A percentile compares a stretch with the other conserved stretches of the same genome.
Conservation (phyloP, 2,113 vertebrate species). For the Poicephalus gulielmi region DNA sequence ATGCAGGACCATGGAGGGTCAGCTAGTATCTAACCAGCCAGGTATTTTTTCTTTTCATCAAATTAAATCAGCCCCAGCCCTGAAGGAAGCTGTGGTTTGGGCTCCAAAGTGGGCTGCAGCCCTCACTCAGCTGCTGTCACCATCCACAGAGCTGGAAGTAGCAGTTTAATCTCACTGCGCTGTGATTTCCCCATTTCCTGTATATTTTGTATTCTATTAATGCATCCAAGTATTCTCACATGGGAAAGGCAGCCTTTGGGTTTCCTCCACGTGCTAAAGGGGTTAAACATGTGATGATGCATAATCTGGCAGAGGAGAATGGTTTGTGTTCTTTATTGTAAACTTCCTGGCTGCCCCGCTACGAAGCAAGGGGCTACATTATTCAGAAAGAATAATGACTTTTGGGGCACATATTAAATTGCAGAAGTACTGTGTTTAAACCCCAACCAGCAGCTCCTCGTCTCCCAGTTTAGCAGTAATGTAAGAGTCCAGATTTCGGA, state of each 20-base stretch:
- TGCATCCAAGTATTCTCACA: not conserved
- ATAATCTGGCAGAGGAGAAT: not conserved
- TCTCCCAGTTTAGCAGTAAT: not conserved
- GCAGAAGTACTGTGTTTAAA: not conserved
- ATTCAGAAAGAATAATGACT: not conserved
- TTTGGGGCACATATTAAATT: not conserved
- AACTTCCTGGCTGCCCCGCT: not conserved
- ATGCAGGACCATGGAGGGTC: rapidly evolving
- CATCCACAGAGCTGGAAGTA: slow-evolving; percentile 33
- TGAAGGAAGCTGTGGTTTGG: not conserved
- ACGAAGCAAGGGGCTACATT: not conserved
- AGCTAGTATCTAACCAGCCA: rapidly evolving
- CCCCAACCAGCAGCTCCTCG: not conserved
- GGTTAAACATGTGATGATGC: not conserved
- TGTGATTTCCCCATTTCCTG: not conserved
- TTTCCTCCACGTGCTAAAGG: slow-evolving; percentile 3
- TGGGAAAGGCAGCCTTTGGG: not conserved
- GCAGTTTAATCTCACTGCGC: slow-evolving; percentile 22
- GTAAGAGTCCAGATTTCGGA: not conserved
- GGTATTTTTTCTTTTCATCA: not conserved
- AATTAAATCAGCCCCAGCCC: not conserved
- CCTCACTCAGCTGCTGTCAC: not conserved
- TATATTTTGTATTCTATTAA: not conserved
- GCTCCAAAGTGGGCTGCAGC: not conserved
- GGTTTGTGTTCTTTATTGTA: not conserved